These are phyloP conservation scores for Neoaliturus tenellus DNA, from an alignment of 2,888 invertebrate species.

Conservation along the genomic window DNA sequence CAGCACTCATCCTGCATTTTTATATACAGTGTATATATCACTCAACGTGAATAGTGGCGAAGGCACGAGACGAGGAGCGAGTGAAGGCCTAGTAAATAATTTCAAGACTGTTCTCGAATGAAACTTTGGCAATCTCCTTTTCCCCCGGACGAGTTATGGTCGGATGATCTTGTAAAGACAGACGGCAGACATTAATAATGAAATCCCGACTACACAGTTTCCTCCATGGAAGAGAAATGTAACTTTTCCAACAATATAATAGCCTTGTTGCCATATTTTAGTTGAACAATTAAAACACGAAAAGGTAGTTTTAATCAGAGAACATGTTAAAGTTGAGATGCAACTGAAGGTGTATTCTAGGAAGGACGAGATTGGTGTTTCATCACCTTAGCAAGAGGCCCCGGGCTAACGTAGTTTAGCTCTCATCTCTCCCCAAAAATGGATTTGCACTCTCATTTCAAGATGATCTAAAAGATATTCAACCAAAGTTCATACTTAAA, in stretches of 20 bases:
- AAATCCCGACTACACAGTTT: background rate
- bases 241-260: no score
- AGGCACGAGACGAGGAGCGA: background rate
- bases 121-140: background rate
- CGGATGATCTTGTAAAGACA: slow-evolving; percentile 18
- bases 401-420: background rate
- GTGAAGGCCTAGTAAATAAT: background rate
- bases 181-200: slow-evolving; percentile 9
- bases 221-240: no score
- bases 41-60: background rate
- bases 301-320: no score
- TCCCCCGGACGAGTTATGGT: background rate
- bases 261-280: no score
- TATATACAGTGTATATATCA: no score
- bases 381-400: background rate
- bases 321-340: background rate
- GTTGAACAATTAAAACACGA: no score
- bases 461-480: no score
- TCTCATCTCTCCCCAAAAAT: background rate
- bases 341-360: background rate
- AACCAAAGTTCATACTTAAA: no score
- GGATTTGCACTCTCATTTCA: background rate
- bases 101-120: background rate
- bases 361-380: background rate
- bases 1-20: no score